A percentile compares a stretch with the other conserved stretches of the same genome.
phyloP scores from a whole-genome alignment of 2,888 invertebrate genomes.

The Eupsilia transversa region DNA sequence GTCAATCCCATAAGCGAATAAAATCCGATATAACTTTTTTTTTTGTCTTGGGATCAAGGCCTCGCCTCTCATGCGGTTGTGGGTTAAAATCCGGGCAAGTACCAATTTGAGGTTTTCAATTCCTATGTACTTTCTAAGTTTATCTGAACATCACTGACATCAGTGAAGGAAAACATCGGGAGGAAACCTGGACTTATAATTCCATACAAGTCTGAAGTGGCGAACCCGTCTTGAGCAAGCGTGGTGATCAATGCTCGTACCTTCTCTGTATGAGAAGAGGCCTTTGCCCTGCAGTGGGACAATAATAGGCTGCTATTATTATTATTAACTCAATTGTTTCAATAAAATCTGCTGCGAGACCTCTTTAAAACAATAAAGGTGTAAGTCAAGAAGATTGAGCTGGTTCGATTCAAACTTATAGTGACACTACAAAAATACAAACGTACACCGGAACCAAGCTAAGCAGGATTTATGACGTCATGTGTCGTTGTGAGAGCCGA shows the following conservation, averaged over 20 bases:
- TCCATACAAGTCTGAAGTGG: background rate
- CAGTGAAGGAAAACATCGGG: background rate
- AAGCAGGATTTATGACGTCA: conserved; percentile 61
- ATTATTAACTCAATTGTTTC: background rate
- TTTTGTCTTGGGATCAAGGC: no score
- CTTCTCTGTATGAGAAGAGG: background rate
- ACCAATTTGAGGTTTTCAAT: background rate
- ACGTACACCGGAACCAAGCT: conserved; percentile 55
- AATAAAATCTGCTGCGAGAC: background rate
- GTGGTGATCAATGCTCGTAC: background rate
- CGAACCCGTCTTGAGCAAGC: no score
- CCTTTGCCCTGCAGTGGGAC: background rate
- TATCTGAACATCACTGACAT: background rate
- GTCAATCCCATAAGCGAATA: background rate
- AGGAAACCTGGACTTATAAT: background rate
- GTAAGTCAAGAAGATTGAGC: conserved; percentile 36
- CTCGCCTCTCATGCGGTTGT: background rate
- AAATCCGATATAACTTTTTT: background rate
- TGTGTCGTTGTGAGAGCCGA: conserved; percentile 43
- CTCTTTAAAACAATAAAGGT: conserved; percentile 9
- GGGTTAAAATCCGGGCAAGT: background rate
- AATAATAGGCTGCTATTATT: background rate
- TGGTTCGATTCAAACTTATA: conserved; percentile 40
- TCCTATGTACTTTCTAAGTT: background rate
- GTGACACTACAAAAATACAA: conserved; percentile 62